These are phyloP conservation scores for Biston stratarius DNA, from an alignment of 2,888 invertebrate species.

Conservation along the genomic window DNA sequence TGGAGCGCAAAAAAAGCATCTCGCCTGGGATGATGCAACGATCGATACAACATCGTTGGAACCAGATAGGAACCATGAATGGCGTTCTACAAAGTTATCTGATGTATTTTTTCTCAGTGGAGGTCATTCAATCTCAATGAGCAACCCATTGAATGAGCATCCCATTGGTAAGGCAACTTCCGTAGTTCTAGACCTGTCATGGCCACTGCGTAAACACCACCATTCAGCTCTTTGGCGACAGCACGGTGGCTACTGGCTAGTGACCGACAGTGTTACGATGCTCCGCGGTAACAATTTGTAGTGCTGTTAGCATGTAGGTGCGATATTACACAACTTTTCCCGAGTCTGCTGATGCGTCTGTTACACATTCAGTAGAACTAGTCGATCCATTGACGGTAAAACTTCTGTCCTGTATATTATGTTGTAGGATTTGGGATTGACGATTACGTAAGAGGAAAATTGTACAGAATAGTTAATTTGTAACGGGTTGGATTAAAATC, in stretches of 20 bases:
- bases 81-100: slow-evolving; percentile 1
- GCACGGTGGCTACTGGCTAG: slow-evolving; percentile 46
- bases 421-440: slow-evolving; percentile 6
- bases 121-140: slow-evolving; percentile 2
- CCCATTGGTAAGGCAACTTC: slow-evolving; percentile 17
- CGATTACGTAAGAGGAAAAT: slow-evolving; percentile 12
- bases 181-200: slow-evolving; percentile 4
- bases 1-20: slow-evolving; percentile 14
- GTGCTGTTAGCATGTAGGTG: slow-evolving; percentile 73
- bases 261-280: slow-evolving; percentile 19
- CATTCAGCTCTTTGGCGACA: slow-evolving; percentile 53
- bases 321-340: slow-evolving; percentile 73
- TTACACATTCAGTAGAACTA: slow-evolving; percentile 49
- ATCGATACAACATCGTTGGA: background rate
- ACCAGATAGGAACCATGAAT: slow-evolving; percentile 12
- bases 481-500: background rate
- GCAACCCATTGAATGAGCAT: slow-evolving; percentile 3
- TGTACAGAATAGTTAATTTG: background rate
- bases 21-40: slow-evolving; percentile 1
- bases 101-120: background rate
- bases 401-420: slow-evolving; percentile 15
- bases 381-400: slow-evolving; percentile 15
- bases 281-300: slow-evolving; percentile 50
- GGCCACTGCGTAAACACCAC: slow-evolving; percentile 34
- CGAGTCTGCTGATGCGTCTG: slow-evolving; percentile 52